Percentiles rank a stretch among this genome's conserved stretches.
Conservation (phyloP, 2,797 vertebrate species). For the Scarus forsteni region DNA sequence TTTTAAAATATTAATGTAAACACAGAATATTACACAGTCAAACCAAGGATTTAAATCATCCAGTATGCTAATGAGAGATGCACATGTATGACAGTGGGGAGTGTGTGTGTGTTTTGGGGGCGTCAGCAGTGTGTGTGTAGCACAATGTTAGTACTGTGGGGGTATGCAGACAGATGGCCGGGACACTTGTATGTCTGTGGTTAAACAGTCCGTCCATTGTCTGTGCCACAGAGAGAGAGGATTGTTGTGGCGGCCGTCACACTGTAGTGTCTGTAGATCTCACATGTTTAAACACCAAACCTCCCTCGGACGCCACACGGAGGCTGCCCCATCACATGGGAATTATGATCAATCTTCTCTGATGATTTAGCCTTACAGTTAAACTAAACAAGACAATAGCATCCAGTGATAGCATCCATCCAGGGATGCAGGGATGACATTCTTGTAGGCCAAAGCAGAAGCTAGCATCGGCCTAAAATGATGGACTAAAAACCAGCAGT, state of each 20-base stretch:
- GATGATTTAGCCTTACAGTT: no score
- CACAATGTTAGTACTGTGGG: conserved; percentile 86
- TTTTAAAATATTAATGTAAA: conserved; percentile 3
- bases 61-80: neutral
- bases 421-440: no score
- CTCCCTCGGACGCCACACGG: conserved; percentile 33
- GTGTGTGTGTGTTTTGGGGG: conserved; percentile 44
- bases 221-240: conserved; percentile 68
- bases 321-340: conserved; percentile 38
- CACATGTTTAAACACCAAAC: conserved; percentile 57
- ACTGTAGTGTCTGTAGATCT: conserved; percentile 79
- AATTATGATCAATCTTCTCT: neutral
- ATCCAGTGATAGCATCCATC: no score
- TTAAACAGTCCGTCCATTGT: conserved; percentile 83
- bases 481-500: no score
- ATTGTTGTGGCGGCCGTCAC: conserved; percentile 77
- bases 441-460: no score
- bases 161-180: conserved; percentile 84
- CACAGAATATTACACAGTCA: neutral
- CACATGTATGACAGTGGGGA: conserved; percentile 51
- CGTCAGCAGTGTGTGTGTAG: conserved; percentile 34
- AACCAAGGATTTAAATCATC: conserved; percentile 2
- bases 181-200: conserved; percentile 81
- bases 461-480: no score
- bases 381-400: no score